These are phyloP conservation scores for Oryzias dopingdopingensis DNA, from an alignment of 2,797 vertebrate genomes.

Conservation along the genomic window DNA sequence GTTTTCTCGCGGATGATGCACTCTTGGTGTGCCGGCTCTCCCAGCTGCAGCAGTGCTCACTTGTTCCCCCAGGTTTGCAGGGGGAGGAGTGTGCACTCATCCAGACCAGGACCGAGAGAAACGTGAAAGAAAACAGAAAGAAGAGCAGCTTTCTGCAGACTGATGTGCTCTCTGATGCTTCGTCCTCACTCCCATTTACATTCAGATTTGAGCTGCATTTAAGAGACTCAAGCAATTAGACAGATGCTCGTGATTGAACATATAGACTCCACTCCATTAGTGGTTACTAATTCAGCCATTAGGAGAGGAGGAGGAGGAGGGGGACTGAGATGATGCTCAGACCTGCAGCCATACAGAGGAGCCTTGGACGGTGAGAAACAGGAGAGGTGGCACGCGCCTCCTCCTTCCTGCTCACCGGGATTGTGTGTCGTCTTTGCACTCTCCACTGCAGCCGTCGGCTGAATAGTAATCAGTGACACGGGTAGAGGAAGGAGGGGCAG, in stretches of 20 bases:
- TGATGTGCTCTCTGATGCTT: too few species aligned
- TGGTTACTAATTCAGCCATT: conserved; percentile 21
- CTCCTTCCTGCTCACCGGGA: conserved; percentile 78
- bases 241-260: not conserved
- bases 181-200: too few species aligned
- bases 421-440: conserved; percentile 83
- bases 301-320: conserved; percentile 12
- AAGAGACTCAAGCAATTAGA: too few species aligned
- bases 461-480: conserved; percentile 86
- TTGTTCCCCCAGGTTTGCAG: too few species aligned
- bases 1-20: too few species aligned
- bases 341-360: conserved; percentile 20
- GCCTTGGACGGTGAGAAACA: conserved; percentile 54
- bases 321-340: conserved; percentile 30
- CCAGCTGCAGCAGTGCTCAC: too few species aligned
- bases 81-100: too few species aligned
- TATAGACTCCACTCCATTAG: not conserved
- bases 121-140: too few species aligned
- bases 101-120: too few species aligned
- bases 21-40: too few species aligned
- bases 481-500: conserved; percentile 46
- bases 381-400: conserved; percentile 59
- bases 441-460: conserved; percentile 82
- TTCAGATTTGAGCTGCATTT: too few species aligned
- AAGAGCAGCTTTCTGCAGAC: too few species aligned